Conservation (phyloP, 2,888 invertebrate species). For the Craniophora ligustri region DNA sequence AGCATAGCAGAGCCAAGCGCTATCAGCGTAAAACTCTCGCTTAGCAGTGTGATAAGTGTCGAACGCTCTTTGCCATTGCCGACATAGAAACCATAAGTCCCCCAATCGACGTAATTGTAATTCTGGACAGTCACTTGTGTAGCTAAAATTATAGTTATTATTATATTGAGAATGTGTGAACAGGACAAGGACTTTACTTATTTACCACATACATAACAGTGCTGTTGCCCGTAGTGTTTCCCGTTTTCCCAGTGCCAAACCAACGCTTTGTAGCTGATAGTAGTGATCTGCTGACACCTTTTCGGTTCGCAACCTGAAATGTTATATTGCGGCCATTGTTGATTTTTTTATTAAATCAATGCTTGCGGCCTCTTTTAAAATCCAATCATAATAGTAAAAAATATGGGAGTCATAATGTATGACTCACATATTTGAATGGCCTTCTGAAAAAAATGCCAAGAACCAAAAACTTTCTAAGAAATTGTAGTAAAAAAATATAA, state of each 20-base stretch:
- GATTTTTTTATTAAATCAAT: too few relatives aligned
- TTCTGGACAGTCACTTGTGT: constrained; percentile 95
- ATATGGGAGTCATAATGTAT: too few relatives aligned
- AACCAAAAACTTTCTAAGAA: too few relatives aligned
- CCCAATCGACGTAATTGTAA: constrained; percentile 97
- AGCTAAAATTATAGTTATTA: constrained; percentile 89
- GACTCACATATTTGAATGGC: too few relatives aligned
- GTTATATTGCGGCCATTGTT: too few relatives aligned
- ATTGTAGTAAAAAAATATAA: too few relatives aligned
- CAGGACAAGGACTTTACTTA: not conserved
- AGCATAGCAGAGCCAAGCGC: constrained; percentile 99
- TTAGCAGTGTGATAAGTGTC: constrained; percentile 98
- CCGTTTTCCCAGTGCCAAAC: constrained; percentile 97
- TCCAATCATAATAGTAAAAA: constrained; percentile 13
- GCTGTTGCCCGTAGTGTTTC: constrained; percentile 91
- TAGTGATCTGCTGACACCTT: constrained; percentile 97
- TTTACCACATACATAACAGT: constrained; percentile 94
- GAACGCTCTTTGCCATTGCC: constrained; percentile 97
- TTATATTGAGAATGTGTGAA: not conserved
- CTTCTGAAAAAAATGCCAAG: too few relatives aligned
- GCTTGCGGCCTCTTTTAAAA: too few relatives aligned
- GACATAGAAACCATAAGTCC: constrained; percentile 98
- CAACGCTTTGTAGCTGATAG: constrained; percentile 98
- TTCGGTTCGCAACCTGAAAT: constrained; percentile 93
- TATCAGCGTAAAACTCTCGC: constrained; percentile 98